Percentiles rank a stretch among this genome's conserved stretches.
phyloP scores from a whole-genome alignment of 2,888 invertebrate genomes.

The Tricholauxania praeusta region DNA sequence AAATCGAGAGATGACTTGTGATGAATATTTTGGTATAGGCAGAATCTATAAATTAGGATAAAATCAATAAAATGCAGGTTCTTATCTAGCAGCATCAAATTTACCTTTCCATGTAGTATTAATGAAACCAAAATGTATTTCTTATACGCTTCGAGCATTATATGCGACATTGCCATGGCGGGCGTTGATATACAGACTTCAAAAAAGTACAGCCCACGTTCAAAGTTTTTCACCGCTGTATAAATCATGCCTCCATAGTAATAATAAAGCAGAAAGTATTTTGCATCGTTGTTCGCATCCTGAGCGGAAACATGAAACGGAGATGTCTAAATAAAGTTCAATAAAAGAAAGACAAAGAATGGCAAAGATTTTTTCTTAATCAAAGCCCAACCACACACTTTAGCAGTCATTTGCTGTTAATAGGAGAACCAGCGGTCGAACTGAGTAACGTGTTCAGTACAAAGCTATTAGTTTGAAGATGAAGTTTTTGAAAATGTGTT shows the following conservation, averaged over 20 bases:
- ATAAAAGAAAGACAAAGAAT: background rate
- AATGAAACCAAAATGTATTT: conserved; percentile 94
- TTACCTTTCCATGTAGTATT: conserved; percentile 90
- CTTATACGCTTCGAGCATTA: conserved; percentile 97
- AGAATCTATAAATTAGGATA: conserved; percentile 66
- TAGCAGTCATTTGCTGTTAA: too few relatives aligned
- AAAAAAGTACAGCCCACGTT: conserved; percentile 93
- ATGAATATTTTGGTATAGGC: conserved; percentile 89
- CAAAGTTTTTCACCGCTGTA: conserved; percentile 91
- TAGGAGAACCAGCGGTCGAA: too few relatives aligned
- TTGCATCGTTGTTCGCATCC: conserved; percentile 75
- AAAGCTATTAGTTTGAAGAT: too few relatives aligned
- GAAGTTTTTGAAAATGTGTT: too few relatives aligned
- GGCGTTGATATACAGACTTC: conserved; percentile 97
- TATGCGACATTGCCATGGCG: conserved; percentile 92
- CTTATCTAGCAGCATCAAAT: background rate
- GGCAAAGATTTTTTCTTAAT: background rate
- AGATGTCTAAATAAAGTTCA: conserved; percentile 13
- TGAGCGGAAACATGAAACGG: conserved; percentile 58
- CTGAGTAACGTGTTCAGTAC: too few relatives aligned
- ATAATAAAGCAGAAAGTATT: conserved; percentile 91
- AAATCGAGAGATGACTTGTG: conserved; percentile 88
- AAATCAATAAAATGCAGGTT: too few relatives aligned
- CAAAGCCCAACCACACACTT: background rate
- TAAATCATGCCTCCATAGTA: conserved; percentile 99